Conservation (phyloP, 2,888 invertebrate genomes). For the Linyphia triangularis region DNA sequence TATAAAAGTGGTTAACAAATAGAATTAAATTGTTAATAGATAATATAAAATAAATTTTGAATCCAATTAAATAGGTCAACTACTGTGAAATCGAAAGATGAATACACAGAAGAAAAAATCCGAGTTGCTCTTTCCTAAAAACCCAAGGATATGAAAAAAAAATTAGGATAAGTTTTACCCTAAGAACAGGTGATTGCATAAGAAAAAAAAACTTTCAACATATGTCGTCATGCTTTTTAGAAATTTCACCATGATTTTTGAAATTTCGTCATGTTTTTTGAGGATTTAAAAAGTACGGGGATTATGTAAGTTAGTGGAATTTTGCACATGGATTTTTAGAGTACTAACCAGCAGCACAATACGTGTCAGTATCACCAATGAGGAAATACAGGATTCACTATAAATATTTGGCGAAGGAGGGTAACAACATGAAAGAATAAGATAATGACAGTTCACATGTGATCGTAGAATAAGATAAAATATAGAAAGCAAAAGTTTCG, state of each 20-base stretch:
- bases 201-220: no score
- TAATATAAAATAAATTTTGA: no score
- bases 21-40: no score
- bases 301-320: slow-evolving; percentile 12
- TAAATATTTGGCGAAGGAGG: background rate
- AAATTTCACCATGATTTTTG: slow-evolving; percentile 6
- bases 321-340: slow-evolving; percentile 14
- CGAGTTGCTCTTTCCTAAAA: no score
- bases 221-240: background rate
- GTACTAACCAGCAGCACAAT: slow-evolving; percentile 12
- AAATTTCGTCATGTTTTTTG: background rate
- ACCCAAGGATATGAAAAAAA: no score
- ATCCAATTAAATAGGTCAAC: no score
- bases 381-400: background rate
- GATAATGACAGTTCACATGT: background rate
- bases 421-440: background rate
- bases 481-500: slow-evolving; percentile 53
- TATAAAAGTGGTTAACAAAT: no score
- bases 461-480: background rate
- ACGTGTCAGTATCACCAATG: slow-evolving; percentile 37
- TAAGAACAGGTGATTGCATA: no score
- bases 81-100: no score
- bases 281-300: background rate
- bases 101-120: no score
- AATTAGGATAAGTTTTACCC: no score